Evolutionary conservation across 2,113 vertebrate species (phyloP).

Genomic region (Lophotis ruficrista): DNA sequence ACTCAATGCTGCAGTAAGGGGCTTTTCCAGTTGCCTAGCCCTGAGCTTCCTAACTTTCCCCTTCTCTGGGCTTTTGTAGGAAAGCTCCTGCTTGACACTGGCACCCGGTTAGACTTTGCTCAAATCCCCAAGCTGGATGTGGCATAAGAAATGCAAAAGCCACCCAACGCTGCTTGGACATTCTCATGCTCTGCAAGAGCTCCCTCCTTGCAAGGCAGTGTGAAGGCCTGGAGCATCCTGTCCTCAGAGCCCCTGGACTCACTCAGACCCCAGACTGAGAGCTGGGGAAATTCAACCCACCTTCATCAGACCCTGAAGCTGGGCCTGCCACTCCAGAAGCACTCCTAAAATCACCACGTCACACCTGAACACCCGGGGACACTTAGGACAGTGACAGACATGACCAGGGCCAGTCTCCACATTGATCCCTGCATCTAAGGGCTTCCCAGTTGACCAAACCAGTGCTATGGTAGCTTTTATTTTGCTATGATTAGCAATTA

Average conservation of each 20-base stretch:
- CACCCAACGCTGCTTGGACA: accelerated
- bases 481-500: background rate
- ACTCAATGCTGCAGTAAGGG: accelerated
- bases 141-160: background rate
- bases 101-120: background rate
- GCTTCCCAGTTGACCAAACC: background rate
- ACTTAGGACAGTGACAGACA: background rate
- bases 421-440: background rate
- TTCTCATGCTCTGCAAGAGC: background rate
- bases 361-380: background rate
- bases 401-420: background rate
- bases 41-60: background rate
- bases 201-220: background rate
- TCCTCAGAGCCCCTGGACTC: background rate
- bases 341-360: background rate
- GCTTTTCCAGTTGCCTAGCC: background rate
- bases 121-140: background rate
- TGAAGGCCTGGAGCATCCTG: background rate
- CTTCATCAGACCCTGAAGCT: background rate
- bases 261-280: background rate
- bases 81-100: background rate
- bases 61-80: background rate
- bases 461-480: accelerated
- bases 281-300: background rate
- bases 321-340: background rate